Evolutionary conservation across 1,140 invertebrate genomes (phyloP).

Genomic region (Maconellicoccus hirsutus): DNA sequence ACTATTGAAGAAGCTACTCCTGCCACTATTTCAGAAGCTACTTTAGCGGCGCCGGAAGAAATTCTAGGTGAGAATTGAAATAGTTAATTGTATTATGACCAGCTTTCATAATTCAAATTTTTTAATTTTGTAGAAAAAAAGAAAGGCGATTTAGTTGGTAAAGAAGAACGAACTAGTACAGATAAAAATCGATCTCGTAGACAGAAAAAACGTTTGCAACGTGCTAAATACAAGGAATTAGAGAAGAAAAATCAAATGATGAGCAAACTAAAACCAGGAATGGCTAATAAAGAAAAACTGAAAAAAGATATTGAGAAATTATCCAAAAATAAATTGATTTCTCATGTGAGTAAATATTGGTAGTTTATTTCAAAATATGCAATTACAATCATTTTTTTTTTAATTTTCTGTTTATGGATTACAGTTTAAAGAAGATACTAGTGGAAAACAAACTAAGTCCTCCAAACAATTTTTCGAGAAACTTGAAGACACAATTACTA

Average conservation of each 20-base stretch:
- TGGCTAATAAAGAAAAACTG: neutral
- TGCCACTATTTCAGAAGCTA: conserved; percentile 66
- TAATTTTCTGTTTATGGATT: neutral
- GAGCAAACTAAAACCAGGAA: neutral
- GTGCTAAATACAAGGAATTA: neutral
- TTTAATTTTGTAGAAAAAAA: conserved; percentile 48
- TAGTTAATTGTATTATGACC: neutral
- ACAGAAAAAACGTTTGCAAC: conserved; percentile 55
- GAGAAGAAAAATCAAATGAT: neutral
- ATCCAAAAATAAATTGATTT: neutral
- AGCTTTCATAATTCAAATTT: conserved; percentile 25
- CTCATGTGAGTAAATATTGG: neutral
- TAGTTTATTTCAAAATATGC: neutral
- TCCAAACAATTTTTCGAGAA: neutral
- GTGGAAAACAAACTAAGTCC: neutral
- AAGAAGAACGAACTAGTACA: conserved; percentile 65
- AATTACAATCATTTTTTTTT: neutral
- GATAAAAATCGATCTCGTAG: conserved; percentile 82
- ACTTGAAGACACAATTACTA: neutral
- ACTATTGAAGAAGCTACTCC: conserved; percentile 94
- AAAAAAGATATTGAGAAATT: neutral
- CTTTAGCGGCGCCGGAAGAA: conserved; percentile 88
- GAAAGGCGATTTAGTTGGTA: conserved; percentile 66
- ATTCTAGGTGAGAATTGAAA: conserved; percentile 48
- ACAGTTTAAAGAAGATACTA: neutral